Evolutionary conservation across 1,140 invertebrate genomes (phyloP), one percentile per base, ranked within the genome.

Genomic region (Magallana gigas): DNA sequence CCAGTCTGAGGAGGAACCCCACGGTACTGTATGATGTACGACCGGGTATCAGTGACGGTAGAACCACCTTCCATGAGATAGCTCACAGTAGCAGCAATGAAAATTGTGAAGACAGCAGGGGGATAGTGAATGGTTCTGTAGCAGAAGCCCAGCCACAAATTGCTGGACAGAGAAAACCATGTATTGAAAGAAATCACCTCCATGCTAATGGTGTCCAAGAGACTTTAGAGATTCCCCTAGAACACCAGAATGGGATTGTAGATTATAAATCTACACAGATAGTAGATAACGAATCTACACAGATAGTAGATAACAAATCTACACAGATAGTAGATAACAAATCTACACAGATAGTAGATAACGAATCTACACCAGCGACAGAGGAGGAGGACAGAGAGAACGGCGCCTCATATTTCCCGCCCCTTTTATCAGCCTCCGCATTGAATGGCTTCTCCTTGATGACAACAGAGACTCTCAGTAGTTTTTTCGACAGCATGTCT

Each of bases 381-480:
- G 60, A 62, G 5, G 60, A 62, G 60, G n/a, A 62, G n/a, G 11
- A 12, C 8, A 16, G 14, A 6, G 60, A 62, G 60, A 62, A n/a
- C 0, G n/a, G 60, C 5, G n/a, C 14, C 60, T 12, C 60, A 62
- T 6, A 62, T 62, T 16, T 14, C n/a, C 0, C 14, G 18, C 18
- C 18, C 23, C 23, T 18, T 12, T 14, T 9, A 29, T 8, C 36
- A 12, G 8, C 23, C 23, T 29, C 29, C 0, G 68, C 23, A 36
- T 18, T 11, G 6, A 29, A 76, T 12, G 68, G 68, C 23, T 2
- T 11, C 9, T 76, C 68, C 2, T 12, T 76, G 68, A 12, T 23
- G 9, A 29, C 68, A 11, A 76, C 68, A 76, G 68, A 76, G 68
- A 76, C 68, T 29, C 68, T 76, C 68, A 76, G 68, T 36, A 29